Evolutionary conservation across 2,797 vertebrate species (phyloP), one percentile per base, ranked within the genome.

Genomic region (Amblyraja radiata): DNA sequence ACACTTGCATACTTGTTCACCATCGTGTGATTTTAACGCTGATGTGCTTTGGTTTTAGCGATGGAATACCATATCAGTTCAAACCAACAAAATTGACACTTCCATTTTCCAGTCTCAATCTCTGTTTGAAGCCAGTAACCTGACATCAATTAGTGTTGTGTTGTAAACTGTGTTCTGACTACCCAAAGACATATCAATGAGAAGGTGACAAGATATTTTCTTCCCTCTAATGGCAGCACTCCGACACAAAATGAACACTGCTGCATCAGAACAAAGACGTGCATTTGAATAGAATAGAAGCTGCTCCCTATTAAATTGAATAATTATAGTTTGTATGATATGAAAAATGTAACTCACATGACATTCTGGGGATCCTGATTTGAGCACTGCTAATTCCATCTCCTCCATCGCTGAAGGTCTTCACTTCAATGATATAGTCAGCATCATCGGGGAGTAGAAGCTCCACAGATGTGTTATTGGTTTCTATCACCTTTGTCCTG

Each of bases 381-480:
- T 98, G 97, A 93, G 98, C 97, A 0, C 98, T 99, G 94, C 97
- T 98, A 74, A 95, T 95, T 5, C 98, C 98, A 58, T 98, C 97
- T 0, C 98, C 98, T 0, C 98, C 98, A 8, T 97, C 97, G 0
- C 97, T 98, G 63, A 96, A 94, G 54, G 97, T 97, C 94, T 97
- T 97, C 86, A 99, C 97, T 95, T 99, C 97, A 93, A 99, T 97
- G 6, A 98, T 94, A 95, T 98, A 99, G 94, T 98, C 98, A 93
- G 98, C 97, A 0, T 95, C 95, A 18, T 96, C 80, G 0, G 96
- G 97, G 39, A 99, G 97, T 93, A 95, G 94, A 92, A 99, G 97
- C 94, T 98, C 97, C 16, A 97, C 97, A 0, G 95, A 96, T 18
- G 98, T 98, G 94, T 95, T 96, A 94, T 96, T 97, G 1, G 98